Conservation (phyloP, 2,113 vertebrate genomes). For the Cynoglossus semilaevis region DNA sequence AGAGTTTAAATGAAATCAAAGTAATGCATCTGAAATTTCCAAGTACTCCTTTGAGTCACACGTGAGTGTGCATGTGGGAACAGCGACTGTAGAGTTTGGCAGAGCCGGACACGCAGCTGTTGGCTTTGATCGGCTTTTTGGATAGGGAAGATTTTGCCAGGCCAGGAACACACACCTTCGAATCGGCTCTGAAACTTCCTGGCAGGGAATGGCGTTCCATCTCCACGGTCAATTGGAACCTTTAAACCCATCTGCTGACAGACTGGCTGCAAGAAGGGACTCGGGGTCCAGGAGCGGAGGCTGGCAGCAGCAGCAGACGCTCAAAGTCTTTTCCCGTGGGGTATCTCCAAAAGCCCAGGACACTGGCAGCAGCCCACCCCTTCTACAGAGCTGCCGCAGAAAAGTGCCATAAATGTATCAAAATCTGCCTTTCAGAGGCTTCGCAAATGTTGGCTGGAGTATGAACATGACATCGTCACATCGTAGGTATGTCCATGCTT, state of each 20-base stretch:
- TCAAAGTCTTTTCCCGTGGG: constrained; percentile 55
- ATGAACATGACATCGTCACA: too few species aligned
- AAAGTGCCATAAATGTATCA: too few species aligned
- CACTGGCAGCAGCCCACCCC: constrained; percentile 66
- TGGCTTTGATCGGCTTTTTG: constrained; percentile 79
- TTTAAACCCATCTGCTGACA: constrained; percentile 70
- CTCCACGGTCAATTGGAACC: constrained; percentile 71
- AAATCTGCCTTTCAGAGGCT: too few species aligned
- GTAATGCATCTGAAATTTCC: constrained; percentile 46
- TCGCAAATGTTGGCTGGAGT: too few species aligned
- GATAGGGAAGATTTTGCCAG: constrained; percentile 73
- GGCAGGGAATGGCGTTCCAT: constrained; percentile 64
- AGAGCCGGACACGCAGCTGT: constrained; percentile 77
- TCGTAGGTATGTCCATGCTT: too few species aligned
- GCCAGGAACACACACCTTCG: constrained; percentile 71
- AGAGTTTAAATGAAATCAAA: too few species aligned
- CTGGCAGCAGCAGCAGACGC: constrained; percentile 54
- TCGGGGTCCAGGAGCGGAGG: constrained; percentile 47
- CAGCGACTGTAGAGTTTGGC: constrained; percentile 64
- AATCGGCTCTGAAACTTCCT: constrained; percentile 74
- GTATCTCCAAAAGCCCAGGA: constrained; percentile 67
- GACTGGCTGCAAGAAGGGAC: constrained; percentile 55
- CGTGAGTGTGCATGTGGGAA: constrained; percentile 33
- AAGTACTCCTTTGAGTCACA: constrained; percentile 64
- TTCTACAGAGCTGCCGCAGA: constrained; percentile 62